A percentile compares a stretch with the other conserved stretches of the same genome.
Conservation (phyloP, 37 sponge, comb jelly and placozoan genomes). For the Geodia barretti region DNA sequence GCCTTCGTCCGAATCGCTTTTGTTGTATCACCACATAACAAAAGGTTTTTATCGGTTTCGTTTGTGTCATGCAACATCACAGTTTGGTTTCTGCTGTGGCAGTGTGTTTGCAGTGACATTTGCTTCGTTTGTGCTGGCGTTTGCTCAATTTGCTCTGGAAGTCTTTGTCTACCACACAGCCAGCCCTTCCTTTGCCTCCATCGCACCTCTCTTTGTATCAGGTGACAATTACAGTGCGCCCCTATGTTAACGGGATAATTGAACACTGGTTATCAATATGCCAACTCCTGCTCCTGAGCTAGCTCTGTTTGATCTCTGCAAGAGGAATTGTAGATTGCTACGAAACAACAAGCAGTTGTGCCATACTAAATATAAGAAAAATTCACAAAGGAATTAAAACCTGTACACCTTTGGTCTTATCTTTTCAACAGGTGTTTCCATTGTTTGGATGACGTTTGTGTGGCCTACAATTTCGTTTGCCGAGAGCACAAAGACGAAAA, state of each 20-base stretch:
- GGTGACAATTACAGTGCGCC: no score
- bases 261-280: no score
- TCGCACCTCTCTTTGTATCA: conserved; percentile 51
- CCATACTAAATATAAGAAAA: no score
- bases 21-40: conserved; percentile 36
- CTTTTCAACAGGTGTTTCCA: background rate
- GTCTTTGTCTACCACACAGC: conserved; percentile 53
- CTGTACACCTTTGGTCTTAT: background rate
- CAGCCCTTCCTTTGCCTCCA: conserved; percentile 26
- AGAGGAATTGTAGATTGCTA: no score
- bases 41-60: conserved; percentile 28
- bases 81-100: background rate
- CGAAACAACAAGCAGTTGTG: no score
- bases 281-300: no score
- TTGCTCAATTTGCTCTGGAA: conserved; percentile 53
- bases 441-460: conserved; percentile 4
- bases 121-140: conserved; percentile 59
- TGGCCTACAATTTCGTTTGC: background rate
- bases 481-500: background rate
- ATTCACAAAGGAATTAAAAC: no score
- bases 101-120: conserved; percentile 42
- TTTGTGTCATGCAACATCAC: background rate
- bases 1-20: conserved; percentile 37
- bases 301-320: no score
- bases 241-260: no score